These are phyloP conservation scores for Saimiri boliviensis DNA, from an alignment of 2,113 vertebrate species.

Conservation along the genomic window DNA sequence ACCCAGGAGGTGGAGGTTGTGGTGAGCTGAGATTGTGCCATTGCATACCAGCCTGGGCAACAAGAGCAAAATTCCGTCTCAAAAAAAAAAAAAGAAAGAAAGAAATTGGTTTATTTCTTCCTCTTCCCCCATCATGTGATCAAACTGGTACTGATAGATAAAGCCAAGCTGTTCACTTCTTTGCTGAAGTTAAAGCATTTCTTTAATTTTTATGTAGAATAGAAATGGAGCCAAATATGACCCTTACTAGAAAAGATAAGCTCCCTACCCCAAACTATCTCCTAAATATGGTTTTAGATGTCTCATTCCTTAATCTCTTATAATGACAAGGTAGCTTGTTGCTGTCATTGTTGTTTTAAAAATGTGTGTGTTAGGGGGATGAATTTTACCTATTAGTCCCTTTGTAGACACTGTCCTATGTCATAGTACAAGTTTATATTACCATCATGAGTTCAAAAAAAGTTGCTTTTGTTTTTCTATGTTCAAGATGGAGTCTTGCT, in stretches of 20 bases:
- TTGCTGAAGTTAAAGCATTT: slow-evolving; percentile 40
- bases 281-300: neutral
- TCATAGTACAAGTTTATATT: neutral
- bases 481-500: too few species aligned
- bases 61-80: too few species aligned
- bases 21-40: too few species aligned
- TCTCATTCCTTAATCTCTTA: neutral
- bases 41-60: too few species aligned
- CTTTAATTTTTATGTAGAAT: slow-evolving; percentile 4
- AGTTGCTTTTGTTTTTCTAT: too few species aligned
- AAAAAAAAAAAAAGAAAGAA: neutral
- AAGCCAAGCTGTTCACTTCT: slow-evolving; percentile 28
- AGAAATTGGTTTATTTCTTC: neutral
- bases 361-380: neutral
- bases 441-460: neutral
- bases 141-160: neutral
- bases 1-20: too few species aligned
- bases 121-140: neutral
- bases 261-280: neutral
- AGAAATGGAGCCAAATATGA: neutral
- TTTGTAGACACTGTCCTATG: neutral
- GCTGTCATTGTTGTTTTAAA: neutral
- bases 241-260: neutral
- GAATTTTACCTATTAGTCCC: neutral
- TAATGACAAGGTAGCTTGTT: neutral